Conservation (phyloP, 2,797 vertebrate genomes). For the Tenualosa ilisha region DNA sequence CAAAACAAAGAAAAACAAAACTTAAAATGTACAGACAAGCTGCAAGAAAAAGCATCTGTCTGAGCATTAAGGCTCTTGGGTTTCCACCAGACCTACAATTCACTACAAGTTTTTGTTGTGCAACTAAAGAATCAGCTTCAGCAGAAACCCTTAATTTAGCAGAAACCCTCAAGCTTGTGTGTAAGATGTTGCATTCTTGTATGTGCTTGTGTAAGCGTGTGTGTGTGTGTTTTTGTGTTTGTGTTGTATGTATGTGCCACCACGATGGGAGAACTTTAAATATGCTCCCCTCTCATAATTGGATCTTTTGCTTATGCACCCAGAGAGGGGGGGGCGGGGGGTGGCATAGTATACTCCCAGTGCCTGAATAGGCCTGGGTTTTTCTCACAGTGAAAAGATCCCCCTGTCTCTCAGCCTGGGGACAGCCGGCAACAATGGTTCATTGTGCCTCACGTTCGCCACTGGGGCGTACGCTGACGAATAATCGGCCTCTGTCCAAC, state of each 20-base stretch:
- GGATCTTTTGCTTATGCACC: constrained; percentile 47
- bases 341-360: constrained; percentile 61
- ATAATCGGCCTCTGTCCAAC: constrained; percentile 51
- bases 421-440: constrained; percentile 70
- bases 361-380: constrained; percentile 71
- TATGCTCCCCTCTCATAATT: constrained; percentile 46
- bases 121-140: neutral
- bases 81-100: neutral
- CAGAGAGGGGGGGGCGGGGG: neutral
- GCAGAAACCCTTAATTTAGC: constrained; percentile 5
- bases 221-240: constrained; percentile 10
- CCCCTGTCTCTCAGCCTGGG: constrained; percentile 58
- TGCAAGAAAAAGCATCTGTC: neutral
- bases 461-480: constrained; percentile 42
- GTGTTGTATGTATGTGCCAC: constrained; percentile 24
- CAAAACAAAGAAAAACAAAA: constrained; percentile 35
- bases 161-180: neutral
- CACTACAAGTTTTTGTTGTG: constrained; percentile 5
- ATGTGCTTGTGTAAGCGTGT: constrained; percentile 11
- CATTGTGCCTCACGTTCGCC: constrained; percentile 67
- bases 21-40: neutral
- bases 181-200: neutral
- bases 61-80: neutral
- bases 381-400: constrained; percentile 71
- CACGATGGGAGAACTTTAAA: constrained; percentile 48